A percentile compares a stretch with the other conserved stretches of the same genome.
Evolutionary conservation across 1,140 invertebrate species (phyloP).

Genomic region (Berghia stephanieae): DNA sequence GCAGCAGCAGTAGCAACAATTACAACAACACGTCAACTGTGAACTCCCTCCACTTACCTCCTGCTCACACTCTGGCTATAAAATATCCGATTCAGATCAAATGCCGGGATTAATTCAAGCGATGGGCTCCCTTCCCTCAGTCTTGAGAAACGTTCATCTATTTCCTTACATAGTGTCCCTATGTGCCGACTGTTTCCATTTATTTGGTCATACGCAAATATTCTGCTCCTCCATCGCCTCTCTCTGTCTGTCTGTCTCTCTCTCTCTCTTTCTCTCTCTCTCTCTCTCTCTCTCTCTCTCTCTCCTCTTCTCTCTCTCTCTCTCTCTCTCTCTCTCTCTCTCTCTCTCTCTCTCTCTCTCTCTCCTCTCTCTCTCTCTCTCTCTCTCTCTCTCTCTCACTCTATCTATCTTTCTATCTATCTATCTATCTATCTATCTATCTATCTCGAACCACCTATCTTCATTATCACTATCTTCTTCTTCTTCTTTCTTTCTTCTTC

Average conservation of each 20-base stretch:
- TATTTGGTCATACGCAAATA: too few species aligned
- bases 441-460: background rate
- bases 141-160: too few species aligned
- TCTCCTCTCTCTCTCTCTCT: background rate
- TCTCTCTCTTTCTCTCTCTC: background rate
- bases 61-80: too few species aligned
- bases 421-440: background rate
- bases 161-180: too few species aligned
- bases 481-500: background rate
- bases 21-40: too few species aligned
- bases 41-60: too few species aligned
- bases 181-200: too few species aligned
- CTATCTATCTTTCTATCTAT: background rate
- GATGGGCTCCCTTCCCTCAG: too few species aligned
- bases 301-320: background rate
- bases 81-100: too few species aligned
- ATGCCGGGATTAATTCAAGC: too few species aligned
- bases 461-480: background rate
- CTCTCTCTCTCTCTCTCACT: background rate
- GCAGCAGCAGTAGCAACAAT: too few species aligned
- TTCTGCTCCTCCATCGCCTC: background rate
- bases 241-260: background rate
- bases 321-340: background rate
- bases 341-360: background rate
- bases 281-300: background rate